Conservation (phyloP, 2,797 vertebrate genomes). For the Clarias platycephalus region DNA sequence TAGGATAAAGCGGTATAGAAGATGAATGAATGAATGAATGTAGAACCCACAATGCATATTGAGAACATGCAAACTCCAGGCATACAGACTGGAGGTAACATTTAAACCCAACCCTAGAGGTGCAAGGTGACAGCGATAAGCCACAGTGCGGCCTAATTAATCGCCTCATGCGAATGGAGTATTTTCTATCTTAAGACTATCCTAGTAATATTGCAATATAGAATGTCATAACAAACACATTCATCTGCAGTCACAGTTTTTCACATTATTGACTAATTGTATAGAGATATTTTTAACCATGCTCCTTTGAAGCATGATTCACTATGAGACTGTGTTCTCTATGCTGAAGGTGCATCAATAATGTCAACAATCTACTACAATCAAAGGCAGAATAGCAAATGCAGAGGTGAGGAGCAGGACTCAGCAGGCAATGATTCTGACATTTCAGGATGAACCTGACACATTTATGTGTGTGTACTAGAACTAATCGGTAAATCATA, state of each 20-base stretch:
- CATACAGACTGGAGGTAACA: no score
- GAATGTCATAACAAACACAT: constrained; percentile 5
- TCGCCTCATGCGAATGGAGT: not conserved
- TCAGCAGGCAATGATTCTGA: not conserved
- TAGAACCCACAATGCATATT: no score
- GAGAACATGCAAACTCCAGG: no score
- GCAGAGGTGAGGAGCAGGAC: not conserved
- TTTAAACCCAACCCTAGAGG: no score
- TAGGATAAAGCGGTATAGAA: no score
- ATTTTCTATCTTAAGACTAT: not conserved
- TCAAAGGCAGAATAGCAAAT: not conserved
- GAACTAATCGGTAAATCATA: not conserved
- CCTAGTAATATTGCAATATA: not conserved
- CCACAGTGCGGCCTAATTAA: no score
- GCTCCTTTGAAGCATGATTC: no score
- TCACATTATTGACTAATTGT: not conserved
- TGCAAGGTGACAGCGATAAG: no score
- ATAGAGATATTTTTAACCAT: not conserved
- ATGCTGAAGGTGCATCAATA: not conserved
- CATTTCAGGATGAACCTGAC: not conserved
- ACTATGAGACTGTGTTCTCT: not conserved
- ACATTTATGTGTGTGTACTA: not conserved
- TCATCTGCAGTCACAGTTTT: not conserved
- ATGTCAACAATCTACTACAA: not conserved
- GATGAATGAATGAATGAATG: no score